A percentile compares a stretch with the other conserved stretches of the same genome.
Conservation (phyloP, 1,140 invertebrate genomes). For the Tribolium madens region DNA sequence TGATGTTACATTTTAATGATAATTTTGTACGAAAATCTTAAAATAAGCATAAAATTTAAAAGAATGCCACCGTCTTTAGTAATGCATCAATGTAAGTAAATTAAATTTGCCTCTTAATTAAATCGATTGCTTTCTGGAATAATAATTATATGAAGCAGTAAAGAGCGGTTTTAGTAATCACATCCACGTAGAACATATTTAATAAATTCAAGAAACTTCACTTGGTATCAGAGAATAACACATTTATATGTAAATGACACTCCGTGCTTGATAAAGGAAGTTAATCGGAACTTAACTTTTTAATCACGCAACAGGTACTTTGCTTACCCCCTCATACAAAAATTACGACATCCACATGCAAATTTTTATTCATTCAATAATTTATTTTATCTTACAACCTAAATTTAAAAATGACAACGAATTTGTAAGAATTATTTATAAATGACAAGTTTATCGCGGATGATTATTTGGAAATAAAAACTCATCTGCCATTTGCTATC, state of each 20-base stretch:
- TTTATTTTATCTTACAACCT: neutral
- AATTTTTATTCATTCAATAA: neutral
- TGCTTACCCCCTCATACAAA: neutral
- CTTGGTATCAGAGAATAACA: slow-evolving; percentile 41
- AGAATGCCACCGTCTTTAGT: too few species aligned
- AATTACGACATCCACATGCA: neutral
- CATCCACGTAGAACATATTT: slow-evolving; percentile 17
- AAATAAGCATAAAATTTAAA: too few species aligned
- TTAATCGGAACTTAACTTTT: slow-evolving; percentile 43
- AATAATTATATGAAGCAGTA: neutral
- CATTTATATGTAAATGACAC: slow-evolving; percentile 42
- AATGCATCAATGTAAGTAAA: neutral
- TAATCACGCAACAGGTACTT: slow-evolving; percentile 23
- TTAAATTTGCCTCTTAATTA: neutral
- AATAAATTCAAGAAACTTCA: slow-evolving; percentile 28
- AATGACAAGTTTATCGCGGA: neutral
- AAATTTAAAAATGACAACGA: slow-evolving; percentile 7
- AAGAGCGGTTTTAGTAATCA: neutral
- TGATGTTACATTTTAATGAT: too few species aligned
- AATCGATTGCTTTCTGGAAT: neutral
- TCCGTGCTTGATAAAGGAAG: slow-evolving; percentile 36
- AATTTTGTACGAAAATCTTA: too few species aligned
- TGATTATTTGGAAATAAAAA: neutral
- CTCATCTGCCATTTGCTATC: neutral
- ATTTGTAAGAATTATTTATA: slow-evolving; percentile 7